Conservation (phyloP, 2,797 vertebrate genomes). For the Spinus olivaceus region DNA sequence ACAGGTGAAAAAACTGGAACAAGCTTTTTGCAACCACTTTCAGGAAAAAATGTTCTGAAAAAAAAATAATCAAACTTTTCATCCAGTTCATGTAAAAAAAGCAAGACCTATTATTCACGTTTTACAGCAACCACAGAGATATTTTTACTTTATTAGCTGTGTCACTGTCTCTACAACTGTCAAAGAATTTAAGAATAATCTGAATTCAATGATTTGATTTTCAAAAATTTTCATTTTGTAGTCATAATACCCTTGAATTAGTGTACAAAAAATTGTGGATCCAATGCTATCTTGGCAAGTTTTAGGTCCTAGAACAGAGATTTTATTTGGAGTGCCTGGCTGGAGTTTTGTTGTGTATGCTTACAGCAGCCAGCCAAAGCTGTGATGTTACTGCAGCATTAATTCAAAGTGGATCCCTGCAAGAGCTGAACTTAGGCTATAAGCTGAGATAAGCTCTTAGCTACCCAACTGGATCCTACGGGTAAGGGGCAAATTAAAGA, state of each 20-base stretch:
- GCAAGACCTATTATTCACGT: not conserved
- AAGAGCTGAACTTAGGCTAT: conserved; percentile 62
- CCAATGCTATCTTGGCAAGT: not conserved
- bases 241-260: not conserved
- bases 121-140: not conserved
- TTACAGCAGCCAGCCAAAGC: conserved; percentile 53
- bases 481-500: conserved; percentile 76
- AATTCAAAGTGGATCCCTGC: conserved; percentile 67
- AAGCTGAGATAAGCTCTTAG: conserved; percentile 68
- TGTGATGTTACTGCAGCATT: conserved; percentile 32
- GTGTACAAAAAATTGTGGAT: not conserved
- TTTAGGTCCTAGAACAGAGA: not conserved
- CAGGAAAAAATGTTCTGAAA: not conserved
- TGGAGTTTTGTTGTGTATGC: not conserved
- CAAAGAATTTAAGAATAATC: not conserved
- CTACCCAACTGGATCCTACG: conserved; percentile 65
- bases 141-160: not conserved
- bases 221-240: not conserved
- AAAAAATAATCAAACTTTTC: not conserved
- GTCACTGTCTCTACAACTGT: not conserved
- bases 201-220: not conserved
- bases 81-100: not conserved
- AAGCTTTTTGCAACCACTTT: not conserved
- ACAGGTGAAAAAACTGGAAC: not conserved
- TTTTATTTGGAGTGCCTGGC: not conserved